Conservation (phyloP, 2,888 invertebrate species). For the Hoplodrina blanda region DNA sequence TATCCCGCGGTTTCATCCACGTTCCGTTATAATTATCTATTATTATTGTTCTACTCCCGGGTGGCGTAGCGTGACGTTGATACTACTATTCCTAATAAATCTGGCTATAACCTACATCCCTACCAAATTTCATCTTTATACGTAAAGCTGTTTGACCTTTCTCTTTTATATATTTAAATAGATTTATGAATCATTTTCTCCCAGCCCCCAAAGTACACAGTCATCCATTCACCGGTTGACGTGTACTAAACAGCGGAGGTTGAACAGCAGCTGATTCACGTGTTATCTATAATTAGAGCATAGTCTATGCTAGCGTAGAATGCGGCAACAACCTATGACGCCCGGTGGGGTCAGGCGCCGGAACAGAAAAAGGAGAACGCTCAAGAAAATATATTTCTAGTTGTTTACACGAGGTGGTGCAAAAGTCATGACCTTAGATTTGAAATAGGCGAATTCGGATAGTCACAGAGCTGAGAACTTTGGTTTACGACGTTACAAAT, state of each 20-base stretch:
- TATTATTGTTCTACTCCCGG: no score
- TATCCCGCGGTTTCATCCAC: no score
- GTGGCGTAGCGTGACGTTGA: no score
- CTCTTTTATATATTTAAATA: no score
- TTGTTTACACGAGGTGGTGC: constrained; percentile 2
- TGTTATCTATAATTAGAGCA: constrained; percentile 11
- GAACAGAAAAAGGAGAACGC: constrained; percentile 23
- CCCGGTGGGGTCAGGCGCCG: constrained; percentile 40
- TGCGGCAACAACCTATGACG: constrained; percentile 46
- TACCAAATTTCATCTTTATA: no score
- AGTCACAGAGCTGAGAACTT: neutral
- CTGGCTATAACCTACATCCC: no score
- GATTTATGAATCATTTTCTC: neutral
- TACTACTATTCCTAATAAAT: no score
- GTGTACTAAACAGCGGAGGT: constrained; percentile 8
- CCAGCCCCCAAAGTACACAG: neutral
- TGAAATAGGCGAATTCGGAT: neutral
- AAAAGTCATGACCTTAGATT: constrained; percentile 36
- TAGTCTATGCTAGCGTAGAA: constrained; percentile 14
- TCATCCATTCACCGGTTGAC: constrained; percentile 30
- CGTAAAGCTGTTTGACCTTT: no score
- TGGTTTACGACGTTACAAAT: neutral
- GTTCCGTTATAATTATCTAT: no score
- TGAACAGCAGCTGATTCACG: constrained; percentile 47
- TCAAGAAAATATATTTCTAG: constrained; percentile 23